Percentiles rank a stretch among this genome's conserved stretches.
Conservation (phyloP, 2,797 vertebrate genomes). For the Sorex maritimensis region DNA sequence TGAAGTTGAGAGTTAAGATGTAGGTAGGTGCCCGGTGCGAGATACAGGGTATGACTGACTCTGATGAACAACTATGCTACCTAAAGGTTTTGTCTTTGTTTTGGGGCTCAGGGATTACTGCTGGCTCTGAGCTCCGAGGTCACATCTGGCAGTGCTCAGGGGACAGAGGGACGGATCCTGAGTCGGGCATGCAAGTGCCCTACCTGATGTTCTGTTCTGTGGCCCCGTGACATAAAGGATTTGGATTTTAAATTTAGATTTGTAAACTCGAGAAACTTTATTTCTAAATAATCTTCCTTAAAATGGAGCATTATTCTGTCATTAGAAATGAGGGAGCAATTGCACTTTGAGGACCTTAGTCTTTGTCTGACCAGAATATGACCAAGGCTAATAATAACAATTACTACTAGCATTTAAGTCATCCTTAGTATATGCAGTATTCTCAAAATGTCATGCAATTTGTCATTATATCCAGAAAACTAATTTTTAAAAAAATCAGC, state of each 20-base stretch:
- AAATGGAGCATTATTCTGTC: too few relatives aligned
- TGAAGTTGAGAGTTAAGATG: background rate
- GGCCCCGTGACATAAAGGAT: background rate
- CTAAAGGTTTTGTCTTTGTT: background rate
- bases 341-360: background rate
- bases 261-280: background rate
- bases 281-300: too few relatives aligned
- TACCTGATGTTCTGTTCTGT: too few relatives aligned
- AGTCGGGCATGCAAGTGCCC: too few relatives aligned
- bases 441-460: background rate
- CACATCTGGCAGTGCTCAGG: too few relatives aligned
- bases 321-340: background rate
- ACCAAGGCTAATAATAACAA: background rate
- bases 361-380: constrained; percentile 1
- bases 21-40: background rate
- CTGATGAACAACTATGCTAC: constrained; percentile 17
- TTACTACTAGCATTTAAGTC: background rate
- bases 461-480: background rate
- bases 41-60: background rate
- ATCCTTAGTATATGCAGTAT: background rate
- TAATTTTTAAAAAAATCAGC: background rate
- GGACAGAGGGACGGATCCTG: too few relatives aligned
- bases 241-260: constrained; percentile 62
- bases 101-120: too few relatives aligned
- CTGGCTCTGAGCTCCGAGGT: too few relatives aligned